Conservation (phyloP, 2,113 vertebrate genomes). For the Paramisgurnus dabryanus region DNA sequence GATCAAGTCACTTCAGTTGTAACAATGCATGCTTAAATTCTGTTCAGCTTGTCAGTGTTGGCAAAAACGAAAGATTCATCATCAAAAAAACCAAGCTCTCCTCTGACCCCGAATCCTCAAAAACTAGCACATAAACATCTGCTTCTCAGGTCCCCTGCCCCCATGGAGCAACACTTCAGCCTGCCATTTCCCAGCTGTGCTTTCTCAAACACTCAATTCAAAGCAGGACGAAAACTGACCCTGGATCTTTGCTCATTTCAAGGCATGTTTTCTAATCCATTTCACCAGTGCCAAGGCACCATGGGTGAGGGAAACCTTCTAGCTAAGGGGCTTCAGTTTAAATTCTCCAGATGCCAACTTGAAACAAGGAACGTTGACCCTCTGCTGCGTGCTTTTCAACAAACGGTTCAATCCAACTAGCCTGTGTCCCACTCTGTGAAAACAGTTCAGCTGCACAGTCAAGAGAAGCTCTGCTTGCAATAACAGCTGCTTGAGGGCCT, state of each 20-base stretch:
- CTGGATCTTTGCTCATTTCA: slow-evolving; percentile 24
- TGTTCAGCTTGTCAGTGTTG: background rate
- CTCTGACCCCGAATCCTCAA: background rate
- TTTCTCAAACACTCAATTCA: slow-evolving; percentile 36
- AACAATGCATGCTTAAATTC: background rate
- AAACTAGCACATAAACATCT: slow-evolving; percentile 8
- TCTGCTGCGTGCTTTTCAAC: slow-evolving; percentile 20
- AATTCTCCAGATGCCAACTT: slow-evolving; percentile 29
- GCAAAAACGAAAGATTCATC: background rate
- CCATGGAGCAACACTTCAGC: slow-evolving; percentile 20
- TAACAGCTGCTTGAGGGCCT: slow-evolving; percentile 28
- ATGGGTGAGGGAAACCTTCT: slow-evolving; percentile 36
- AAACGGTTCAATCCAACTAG: slow-evolving; percentile 27
- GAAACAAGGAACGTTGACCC: slow-evolving; percentile 9
- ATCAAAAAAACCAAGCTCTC: background rate
- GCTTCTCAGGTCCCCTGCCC: background rate
- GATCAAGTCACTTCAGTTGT: background rate
- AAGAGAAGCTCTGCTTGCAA: slow-evolving; percentile 35
- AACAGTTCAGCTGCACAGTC: background rate
- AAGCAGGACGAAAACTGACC: slow-evolving; percentile 16
- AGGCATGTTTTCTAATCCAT: slow-evolving; percentile 41
- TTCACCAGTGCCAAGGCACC: slow-evolving; percentile 14
- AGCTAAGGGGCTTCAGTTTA: slow-evolving; percentile 36
- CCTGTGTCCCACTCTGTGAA: slow-evolving; percentile 11
- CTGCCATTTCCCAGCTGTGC: slow-evolving; percentile 33